These are phyloP conservation scores for Trichopoda pennipes DNA, from an alignment of 2,888 invertebrate genomes.

Conservation along the genomic window DNA sequence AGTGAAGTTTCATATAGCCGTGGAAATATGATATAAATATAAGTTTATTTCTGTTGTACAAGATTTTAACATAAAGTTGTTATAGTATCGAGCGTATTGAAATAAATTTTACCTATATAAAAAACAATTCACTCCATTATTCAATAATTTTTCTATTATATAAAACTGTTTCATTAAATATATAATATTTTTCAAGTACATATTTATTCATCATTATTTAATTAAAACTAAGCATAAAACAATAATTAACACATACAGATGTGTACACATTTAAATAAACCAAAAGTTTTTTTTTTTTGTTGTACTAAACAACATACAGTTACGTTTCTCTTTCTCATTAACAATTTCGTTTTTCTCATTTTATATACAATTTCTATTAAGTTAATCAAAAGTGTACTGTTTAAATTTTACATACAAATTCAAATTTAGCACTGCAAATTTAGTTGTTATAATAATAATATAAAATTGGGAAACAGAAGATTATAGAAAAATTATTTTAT, in stretches of 20 bases:
- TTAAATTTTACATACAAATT: background rate
- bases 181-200: background rate
- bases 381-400: constrained; percentile 23
- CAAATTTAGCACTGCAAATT: constrained; percentile 17
- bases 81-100: no score
- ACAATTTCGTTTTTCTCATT: background rate
- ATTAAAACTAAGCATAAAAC: constrained; percentile 59
- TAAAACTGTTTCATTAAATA: no score
- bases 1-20: no score
- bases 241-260: constrained; percentile 52
- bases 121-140: no score
- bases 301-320: constrained; percentile 16
- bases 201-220: constrained; percentile 49
- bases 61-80: no score
- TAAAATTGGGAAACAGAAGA: background rate
- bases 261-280: constrained; percentile 31
- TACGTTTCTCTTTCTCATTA: background rate
- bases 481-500: background rate
- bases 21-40: no score
- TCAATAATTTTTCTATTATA: no score
- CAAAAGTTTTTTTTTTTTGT: constrained; percentile 8
- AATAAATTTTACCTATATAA: no score
- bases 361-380: constrained; percentile 27
- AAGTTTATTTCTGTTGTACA: no score
- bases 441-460: background rate